Evolutionary conservation across 2,888 invertebrate species (phyloP), one percentile per base, ranked within the genome.

Genomic region (Drosophila phalerata): DNA sequence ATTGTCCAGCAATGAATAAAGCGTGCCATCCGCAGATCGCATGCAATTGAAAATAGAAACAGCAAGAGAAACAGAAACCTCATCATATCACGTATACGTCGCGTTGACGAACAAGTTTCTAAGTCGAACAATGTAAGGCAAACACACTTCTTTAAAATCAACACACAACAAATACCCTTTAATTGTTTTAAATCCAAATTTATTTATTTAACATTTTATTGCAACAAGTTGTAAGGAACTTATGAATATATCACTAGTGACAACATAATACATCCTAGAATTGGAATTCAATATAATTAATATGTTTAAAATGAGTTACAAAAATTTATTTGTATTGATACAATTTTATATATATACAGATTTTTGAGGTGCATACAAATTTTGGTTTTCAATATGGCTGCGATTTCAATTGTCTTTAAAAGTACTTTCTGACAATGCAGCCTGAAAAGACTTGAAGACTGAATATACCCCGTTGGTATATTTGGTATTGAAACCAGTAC

Each of bases 31-130:
- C 51, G 38, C 47, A 37, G 45, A 32, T 22, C 57, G 47, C 53
- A 51, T 38, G 49, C 52, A 57, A 42, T n/a, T 48, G 42, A 0
- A 40, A 40, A n/a, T 10, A 28, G 40, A 22, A n/a, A 57, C 1
- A 43, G n/a, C 28, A 15, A 32, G n/a, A 37, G 17, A 55, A 40
- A 42, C 48, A 62, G 40, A 55, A 64, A 61, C 15, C 65, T 52
- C 34, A 22, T 5, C 48, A 62, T 56, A 69, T 76, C 76, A 71
- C 62, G 76, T 76, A 76, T 76, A 76, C 76, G 75, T 34, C 8
- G 47, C 48, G 65, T 49, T 19, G 17, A 19, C 53, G 32, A 69
- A 65, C 57, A 11, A 52, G 48, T 73, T 66, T 62, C 15, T 3
- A 49, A 40, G 1, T 22, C 10, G 17, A 17, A 42, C 28, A 37